A percentile compares a stretch with the other conserved stretches of the same genome.
These are phyloP conservation scores for Spinibarbus caldwelli DNA, from an alignment of 2,797 vertebrate species.

Conservation along the genomic window DNA sequence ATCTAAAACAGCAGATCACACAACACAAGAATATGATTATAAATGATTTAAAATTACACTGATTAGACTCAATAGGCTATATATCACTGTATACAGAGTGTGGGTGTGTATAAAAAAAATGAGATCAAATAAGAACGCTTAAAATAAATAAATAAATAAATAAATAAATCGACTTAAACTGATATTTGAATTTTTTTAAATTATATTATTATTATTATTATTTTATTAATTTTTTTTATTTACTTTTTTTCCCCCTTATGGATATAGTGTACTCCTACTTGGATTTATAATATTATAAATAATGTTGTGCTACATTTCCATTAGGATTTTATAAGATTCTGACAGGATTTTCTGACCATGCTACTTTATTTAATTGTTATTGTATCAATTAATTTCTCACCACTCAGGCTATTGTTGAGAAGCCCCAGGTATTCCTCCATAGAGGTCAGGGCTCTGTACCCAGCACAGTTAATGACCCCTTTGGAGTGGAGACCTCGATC, in stretches of 20 bases:
- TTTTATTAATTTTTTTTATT: too few relatives aligned
- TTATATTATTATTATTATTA: not conserved
- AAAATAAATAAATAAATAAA: too few relatives aligned
- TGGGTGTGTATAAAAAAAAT: not conserved
- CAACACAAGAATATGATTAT: not conserved
- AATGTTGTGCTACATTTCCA: not conserved
- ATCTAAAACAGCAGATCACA: conserved; percentile 69
- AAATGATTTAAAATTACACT: not conserved
- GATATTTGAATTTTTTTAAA: not conserved
- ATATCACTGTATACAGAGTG: not conserved
- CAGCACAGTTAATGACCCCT: conserved; percentile 86
- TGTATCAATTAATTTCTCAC: conserved; percentile 70
- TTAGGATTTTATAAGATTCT: not conserved
- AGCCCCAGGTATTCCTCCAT: conserved; percentile 91
- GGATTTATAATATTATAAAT: not conserved
- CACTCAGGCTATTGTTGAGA: conserved; percentile 85
- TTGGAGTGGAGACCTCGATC: conserved; percentile 85
- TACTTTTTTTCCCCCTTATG: too few relatives aligned
- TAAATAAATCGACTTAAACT: not conserved
- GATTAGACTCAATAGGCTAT: not conserved
- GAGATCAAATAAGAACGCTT: not conserved
- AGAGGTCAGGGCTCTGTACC: conserved; percentile 89
- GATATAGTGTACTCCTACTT: not conserved
- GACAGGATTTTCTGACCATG: not conserved
- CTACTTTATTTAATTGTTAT: not conserved